A percentile compares a stretch with the other conserved stretches of the same genome.
Conservation (phyloP, 2,888 invertebrate genomes). For the Conchocele bisecta region DNA sequence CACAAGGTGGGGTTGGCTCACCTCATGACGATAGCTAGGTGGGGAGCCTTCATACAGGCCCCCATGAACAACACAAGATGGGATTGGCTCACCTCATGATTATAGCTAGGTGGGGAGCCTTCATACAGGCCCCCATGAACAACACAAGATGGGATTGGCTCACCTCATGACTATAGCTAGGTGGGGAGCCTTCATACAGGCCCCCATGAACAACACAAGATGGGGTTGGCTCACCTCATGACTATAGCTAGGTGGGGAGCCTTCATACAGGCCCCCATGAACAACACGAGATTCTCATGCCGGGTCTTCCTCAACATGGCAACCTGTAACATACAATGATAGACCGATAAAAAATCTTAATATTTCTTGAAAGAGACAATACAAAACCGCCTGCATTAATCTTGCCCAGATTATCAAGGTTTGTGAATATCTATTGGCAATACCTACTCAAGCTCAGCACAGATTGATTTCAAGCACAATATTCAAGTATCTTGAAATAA, state of each 20-base stretch:
- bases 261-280: constrained; percentile 99
- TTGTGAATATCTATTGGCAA: too few species aligned
- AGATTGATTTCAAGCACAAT: too few species aligned
- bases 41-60: too few species aligned
- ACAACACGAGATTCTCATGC: constrained; percentile 98
- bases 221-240: constrained; percentile 87
- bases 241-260: constrained; percentile 98
- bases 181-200: constrained; percentile 98
- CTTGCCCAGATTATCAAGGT: too few species aligned
- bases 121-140: constrained; percentile 99
- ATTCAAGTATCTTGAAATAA: too few species aligned
- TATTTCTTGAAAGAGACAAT: too few species aligned
- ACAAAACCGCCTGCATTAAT: too few species aligned
- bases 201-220: constrained; percentile 99
- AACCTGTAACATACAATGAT: constrained; percentile 85
- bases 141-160: constrained; percentile 91
- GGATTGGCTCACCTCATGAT: constrained; percentile 87
- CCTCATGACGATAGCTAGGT: too few species aligned
- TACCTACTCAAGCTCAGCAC: too few species aligned
- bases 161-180: constrained; percentile 95
- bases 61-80: too few species aligned
- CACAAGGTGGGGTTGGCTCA: too few species aligned
- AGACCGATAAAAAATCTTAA: not conserved
- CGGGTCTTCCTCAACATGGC: constrained; percentile 98
- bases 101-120: constrained; percentile 97